Base-by-base conservation (phyloP, 2,113 vertebrate genomes). In the Cephalopterus ornatus region DNA sequence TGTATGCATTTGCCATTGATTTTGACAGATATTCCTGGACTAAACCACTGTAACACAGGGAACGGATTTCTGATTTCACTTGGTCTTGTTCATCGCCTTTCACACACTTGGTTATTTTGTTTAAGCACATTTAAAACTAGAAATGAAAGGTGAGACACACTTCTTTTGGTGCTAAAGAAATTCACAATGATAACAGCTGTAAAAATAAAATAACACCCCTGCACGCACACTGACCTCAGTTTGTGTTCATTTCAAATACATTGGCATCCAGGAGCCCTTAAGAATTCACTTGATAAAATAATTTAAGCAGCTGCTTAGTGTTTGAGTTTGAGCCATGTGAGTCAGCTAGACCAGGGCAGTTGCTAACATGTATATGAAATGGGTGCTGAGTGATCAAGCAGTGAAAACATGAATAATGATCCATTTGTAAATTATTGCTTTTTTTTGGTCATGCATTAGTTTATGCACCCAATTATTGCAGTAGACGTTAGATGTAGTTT, bases 361-460 rank as follows among this genome's bases (percentile, higher is more conserved):
- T 67, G 35, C 26, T 59, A 50, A 50, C 8, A 39, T 27, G 15
- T 55, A 76, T 44, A 67, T 65, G n/a, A 32, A 55, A 44, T 86
- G 2, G 4, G 12, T 0, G 0, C 8, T 75, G 68, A 65, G 37
- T 21, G n/a, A 37, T 23, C 35, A 71, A 89, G 79, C 35, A 41
- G 35, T 73, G 50, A 76, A 95, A 92, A 84, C n/a, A 73, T 18
- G 28, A 61, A 49, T 72, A 42, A 88, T 71, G 73, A 81, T 8
- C 63, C n/a, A 65, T 37, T 53, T 81, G 20, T 73, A 67, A 92
- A 80, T 96, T 97, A 96, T 95, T 96, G 95, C 86, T 74, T 35
- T 50, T 46, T 77, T 89, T 62, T 82, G 10, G 30, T 66, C 32
- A 41, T 70, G 73, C 55, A 71, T 72, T 76, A 61, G 11, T 82